phyloP scores from a whole-genome alignment of 2,888 invertebrate genomes.

The Hyposoter didymator region DNA sequence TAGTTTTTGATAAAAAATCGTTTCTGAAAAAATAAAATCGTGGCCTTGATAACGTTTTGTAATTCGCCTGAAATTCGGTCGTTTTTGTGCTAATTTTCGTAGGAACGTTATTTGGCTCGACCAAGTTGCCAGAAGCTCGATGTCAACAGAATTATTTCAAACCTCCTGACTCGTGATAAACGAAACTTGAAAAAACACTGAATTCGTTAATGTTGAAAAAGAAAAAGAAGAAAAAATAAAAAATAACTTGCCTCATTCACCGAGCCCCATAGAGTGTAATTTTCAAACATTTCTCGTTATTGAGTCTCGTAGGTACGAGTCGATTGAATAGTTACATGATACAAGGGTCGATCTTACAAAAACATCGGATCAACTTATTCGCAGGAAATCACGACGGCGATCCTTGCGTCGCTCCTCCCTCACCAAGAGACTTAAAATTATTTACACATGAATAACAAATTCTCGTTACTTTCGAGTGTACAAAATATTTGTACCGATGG shows the following conservation, averaged over 20 bases:
- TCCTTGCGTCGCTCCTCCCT: slow-evolving; percentile 15
- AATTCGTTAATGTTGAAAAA: not conserved
- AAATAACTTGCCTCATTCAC: slow-evolving; percentile 23
- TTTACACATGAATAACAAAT: slow-evolving; percentile 61
- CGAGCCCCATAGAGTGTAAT: slow-evolving; percentile 18
- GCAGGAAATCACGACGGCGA: slow-evolving; percentile 49
- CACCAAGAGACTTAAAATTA: slow-evolving; percentile 64
- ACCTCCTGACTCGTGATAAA: not conserved
- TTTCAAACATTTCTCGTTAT: slow-evolving; percentile 2
- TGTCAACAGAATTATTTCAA: not conserved
- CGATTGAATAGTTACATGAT: slow-evolving; percentile 44
- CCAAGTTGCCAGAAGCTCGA: not conserved
- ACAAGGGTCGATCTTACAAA: slow-evolving; percentile 66
- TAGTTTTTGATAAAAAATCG: not conserved
- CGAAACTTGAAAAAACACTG: not conserved
- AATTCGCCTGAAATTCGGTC: not conserved
- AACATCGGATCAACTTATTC: slow-evolving; percentile 65
- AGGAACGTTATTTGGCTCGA: not conserved
- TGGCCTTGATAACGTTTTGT: not conserved
- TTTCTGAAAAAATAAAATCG: not conserved
- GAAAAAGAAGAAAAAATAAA: not conserved
- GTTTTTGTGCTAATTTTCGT: not conserved
- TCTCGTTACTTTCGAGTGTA: slow-evolving; percentile 34
- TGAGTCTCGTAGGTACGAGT: slow-evolving; percentile 29
- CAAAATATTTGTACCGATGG: slow-evolving; percentile 51